These are phyloP conservation scores for Chymomyza caudatula DNA, from an alignment of 2,888 invertebrate genomes.

Conservation along the genomic window DNA sequence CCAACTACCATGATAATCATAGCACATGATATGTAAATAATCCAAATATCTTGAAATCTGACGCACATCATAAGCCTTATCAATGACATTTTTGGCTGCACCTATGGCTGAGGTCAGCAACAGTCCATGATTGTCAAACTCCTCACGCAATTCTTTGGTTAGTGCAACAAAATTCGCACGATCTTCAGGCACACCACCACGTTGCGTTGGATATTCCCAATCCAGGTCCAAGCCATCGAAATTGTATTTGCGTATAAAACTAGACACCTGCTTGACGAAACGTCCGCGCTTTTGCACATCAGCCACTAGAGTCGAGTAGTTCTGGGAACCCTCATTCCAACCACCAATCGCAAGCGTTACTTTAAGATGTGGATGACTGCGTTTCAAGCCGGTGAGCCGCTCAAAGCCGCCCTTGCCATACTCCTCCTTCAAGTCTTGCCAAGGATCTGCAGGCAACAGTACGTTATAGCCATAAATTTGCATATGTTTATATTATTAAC, in stretches of 20 bases:
- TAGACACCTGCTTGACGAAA: slow-evolving; percentile 85
- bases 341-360: slow-evolving; percentile 91
- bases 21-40: slow-evolving; percentile 90
- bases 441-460: slow-evolving; percentile 81
- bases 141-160: slow-evolving; percentile 87
- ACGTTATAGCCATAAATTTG: neutral
- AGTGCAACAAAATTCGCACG: slow-evolving; percentile 87
- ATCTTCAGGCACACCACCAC: slow-evolving; percentile 87
- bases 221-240: slow-evolving; percentile 80
- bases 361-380: slow-evolving; percentile 84
- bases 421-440: slow-evolving; percentile 87
- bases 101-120: slow-evolving; percentile 90
- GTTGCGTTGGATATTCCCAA: slow-evolving; percentile 90
- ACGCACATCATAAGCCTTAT: slow-evolving; percentile 87
- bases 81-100: slow-evolving; percentile 86
- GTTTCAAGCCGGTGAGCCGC: slow-evolving; percentile 83
- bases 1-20: slow-evolving; percentile 94
- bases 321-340: slow-evolving; percentile 91
- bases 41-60: slow-evolving; percentile 84
- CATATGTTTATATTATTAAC: neutral
- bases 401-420: slow-evolving; percentile 86
- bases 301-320: slow-evolving; percentile 81
- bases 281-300: slow-evolving; percentile 81
- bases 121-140: slow-evolving; percentile 83
- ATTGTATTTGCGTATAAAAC: slow-evolving; percentile 80